Evolutionary conservation across 1,140 invertebrate species (phyloP).

Genomic region (Macrotrachela quadricornifera): DNA sequence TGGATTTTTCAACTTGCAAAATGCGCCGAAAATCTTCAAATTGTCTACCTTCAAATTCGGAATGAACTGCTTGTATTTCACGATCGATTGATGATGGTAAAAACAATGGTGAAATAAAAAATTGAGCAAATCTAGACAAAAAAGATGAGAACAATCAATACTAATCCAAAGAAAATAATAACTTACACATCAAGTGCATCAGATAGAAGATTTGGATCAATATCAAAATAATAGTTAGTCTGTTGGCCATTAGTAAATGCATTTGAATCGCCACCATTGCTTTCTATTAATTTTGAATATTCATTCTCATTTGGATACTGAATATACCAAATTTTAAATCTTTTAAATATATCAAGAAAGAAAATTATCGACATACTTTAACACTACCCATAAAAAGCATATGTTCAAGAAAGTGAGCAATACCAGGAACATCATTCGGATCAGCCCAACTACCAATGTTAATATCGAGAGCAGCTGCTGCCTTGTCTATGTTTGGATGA

Average conservation of each 20-base stretch:
- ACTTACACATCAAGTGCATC: slow-evolving; percentile 57
- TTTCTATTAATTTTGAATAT: slow-evolving; percentile 46
- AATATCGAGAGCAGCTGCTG: slow-evolving; percentile 52
- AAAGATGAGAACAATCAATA: not conserved
- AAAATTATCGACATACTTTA: too few species aligned
- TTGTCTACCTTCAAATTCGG: slow-evolving; percentile 81
- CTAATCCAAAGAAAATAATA: not conserved
- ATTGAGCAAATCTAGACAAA: slow-evolving; percentile 58
- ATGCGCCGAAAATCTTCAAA: slow-evolving; percentile 63
- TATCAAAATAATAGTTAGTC: slow-evolving; percentile 81
- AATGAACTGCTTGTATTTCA: slow-evolving; percentile 83
- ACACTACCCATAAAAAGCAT: slow-evolving; percentile 85
- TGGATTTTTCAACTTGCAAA: slow-evolving; percentile 61
- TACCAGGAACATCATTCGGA: slow-evolving; percentile 57
- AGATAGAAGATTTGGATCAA: slow-evolving; percentile 54
- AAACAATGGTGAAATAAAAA: slow-evolving; percentile 74
- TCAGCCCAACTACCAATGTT: slow-evolving; percentile 48
- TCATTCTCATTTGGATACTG: slow-evolving; percentile 75
- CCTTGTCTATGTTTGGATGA: slow-evolving; percentile 72
- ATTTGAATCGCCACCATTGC: slow-evolving; percentile 68
- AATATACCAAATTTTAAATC: too few species aligned
- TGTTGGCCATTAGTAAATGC: slow-evolving; percentile 66
- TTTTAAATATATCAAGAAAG: too few species aligned
- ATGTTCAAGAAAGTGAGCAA: slow-evolving; percentile 91
- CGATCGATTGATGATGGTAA: slow-evolving; percentile 65